Percentiles rank a stretch among this genome's conserved stretches.
phyloP scores from a whole-genome alignment of 2,888 invertebrate species.

The Pasiphila rectangulata region DNA sequence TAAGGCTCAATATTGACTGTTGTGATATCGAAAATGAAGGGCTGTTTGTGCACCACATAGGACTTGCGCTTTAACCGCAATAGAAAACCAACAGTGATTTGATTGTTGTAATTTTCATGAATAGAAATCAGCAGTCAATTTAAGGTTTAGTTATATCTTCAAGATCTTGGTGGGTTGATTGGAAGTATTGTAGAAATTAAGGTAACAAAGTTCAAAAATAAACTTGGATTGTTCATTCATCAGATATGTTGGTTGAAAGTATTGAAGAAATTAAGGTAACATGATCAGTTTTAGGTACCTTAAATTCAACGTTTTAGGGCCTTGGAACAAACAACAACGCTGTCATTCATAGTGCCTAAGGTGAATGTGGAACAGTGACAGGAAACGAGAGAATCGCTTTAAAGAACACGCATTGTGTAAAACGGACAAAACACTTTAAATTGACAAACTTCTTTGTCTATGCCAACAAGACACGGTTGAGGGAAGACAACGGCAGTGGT shows the following conservation, averaged over 20 bases:
- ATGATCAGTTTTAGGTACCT: not conserved
- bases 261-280: not conserved
- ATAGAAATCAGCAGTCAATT: slow-evolving; percentile 2
- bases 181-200: too few species aligned
- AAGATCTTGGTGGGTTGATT: too few species aligned
- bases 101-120: slow-evolving; percentile 30
- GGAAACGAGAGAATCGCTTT: slow-evolving; percentile 56
- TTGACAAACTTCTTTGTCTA: slow-evolving; percentile 59
- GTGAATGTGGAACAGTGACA: slow-evolving; percentile 53
- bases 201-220: too few species aligned
- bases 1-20: slow-evolving; percentile 49
- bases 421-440: slow-evolving; percentile 54
- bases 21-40: slow-evolving; percentile 39
- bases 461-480: slow-evolving; percentile 50
- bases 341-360: slow-evolving; percentile 48
- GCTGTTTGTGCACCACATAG: slow-evolving; percentile 41
- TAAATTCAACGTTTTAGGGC: not conserved
- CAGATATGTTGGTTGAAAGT: not conserved
- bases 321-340: slow-evolving; percentile 24
- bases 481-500: too few species aligned
- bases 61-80: slow-evolving; percentile 56
- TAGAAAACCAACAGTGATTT: slow-evolving; percentile 43
- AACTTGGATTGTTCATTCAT: not conserved
- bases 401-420: slow-evolving; percentile 50
- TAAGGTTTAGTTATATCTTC: too few species aligned